These are phyloP conservation scores for Drosophila macrothrix DNA, from an alignment of 2,888 invertebrate species.

Conservation along the genomic window DNA sequence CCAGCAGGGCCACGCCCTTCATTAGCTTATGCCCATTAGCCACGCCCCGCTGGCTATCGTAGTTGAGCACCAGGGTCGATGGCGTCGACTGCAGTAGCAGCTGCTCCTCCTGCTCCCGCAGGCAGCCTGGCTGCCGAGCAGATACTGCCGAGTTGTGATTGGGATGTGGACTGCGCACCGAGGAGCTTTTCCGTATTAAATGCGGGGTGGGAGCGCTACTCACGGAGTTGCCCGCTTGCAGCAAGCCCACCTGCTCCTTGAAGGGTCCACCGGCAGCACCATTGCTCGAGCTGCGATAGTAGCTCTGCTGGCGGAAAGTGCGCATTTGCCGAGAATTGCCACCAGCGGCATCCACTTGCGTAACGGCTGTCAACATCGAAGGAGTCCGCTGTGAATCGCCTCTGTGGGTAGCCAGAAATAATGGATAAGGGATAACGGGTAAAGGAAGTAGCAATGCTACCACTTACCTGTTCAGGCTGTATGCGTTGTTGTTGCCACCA, in stretches of 20 bases:
- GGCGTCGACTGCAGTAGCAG: slow-evolving; percentile 59
- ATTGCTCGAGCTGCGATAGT: slow-evolving; percentile 79
- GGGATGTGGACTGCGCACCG: slow-evolving; percentile 68
- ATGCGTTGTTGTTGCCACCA: slow-evolving; percentile 80
- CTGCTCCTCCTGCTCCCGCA: slow-evolving; percentile 63
- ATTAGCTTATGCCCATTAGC: slow-evolving; percentile 61
- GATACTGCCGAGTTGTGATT: slow-evolving; percentile 52
- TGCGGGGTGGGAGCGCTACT: slow-evolving; percentile 58
- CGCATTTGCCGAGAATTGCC: slow-evolving; percentile 79
- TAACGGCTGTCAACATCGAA: slow-evolving; percentile 84
- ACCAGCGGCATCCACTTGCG: slow-evolving; percentile 83
- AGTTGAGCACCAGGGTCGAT: slow-evolving; percentile 72
- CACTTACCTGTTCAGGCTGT: slow-evolving; percentile 83
- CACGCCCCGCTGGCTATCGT: slow-evolving; percentile 68
- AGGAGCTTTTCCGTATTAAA: slow-evolving; percentile 66
- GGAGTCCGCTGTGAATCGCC: slow-evolving; percentile 84
- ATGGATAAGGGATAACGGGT: background rate
- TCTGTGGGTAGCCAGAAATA: slow-evolving; percentile 55
- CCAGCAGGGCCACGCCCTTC: slow-evolving; percentile 28
- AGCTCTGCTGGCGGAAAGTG: slow-evolving; percentile 82
- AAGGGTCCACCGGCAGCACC: slow-evolving; percentile 56
- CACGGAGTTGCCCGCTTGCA: slow-evolving; percentile 64
- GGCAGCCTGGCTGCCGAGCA: slow-evolving; percentile 58
- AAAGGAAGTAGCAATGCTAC: background rate
- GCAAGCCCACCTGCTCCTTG: slow-evolving; percentile 79